Conservation (phyloP, 2,113 vertebrate species). For the Myodes glareolus region DNA sequence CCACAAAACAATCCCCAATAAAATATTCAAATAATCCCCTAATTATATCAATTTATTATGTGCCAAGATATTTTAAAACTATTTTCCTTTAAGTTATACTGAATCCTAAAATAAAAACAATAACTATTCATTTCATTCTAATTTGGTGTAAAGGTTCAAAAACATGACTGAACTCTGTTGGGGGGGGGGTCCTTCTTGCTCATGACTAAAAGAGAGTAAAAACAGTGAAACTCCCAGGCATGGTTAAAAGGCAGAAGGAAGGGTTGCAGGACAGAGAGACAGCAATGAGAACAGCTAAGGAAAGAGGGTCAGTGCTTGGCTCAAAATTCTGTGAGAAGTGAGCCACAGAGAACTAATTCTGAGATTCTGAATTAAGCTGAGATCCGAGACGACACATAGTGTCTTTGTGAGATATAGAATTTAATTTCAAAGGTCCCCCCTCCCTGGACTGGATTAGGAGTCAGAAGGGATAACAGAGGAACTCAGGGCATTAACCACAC, state of each 20-base stretch:
- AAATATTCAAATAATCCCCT: neutral
- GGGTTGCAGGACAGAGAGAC: neutral
- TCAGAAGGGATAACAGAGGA: neutral
- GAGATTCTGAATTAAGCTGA: neutral
- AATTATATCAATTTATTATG: neutral
- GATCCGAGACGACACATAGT: neutral
- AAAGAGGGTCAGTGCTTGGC: neutral
- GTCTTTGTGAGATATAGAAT: neutral
- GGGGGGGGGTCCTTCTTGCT: neutral
- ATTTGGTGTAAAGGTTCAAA: neutral
- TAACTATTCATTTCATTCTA: neutral
- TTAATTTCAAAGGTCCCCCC: neutral
- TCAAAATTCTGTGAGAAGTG: neutral
- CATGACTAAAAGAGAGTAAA: neutral
- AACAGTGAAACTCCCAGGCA: neutral
- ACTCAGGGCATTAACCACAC: neutral
- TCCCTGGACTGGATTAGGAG: slow-evolving; percentile 34
- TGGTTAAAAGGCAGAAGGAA: neutral
- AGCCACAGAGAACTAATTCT: neutral
- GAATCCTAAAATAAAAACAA: neutral
- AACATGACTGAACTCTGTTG: neutral
- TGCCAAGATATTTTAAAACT: neutral
- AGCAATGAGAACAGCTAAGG: neutral
- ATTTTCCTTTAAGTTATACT: neutral
- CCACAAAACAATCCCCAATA: neutral